A percentile compares a stretch with the other conserved stretches of the same genome.
Conservation (phyloP, 2,888 invertebrate genomes). For the Hirudinaria manillensis region DNA sequence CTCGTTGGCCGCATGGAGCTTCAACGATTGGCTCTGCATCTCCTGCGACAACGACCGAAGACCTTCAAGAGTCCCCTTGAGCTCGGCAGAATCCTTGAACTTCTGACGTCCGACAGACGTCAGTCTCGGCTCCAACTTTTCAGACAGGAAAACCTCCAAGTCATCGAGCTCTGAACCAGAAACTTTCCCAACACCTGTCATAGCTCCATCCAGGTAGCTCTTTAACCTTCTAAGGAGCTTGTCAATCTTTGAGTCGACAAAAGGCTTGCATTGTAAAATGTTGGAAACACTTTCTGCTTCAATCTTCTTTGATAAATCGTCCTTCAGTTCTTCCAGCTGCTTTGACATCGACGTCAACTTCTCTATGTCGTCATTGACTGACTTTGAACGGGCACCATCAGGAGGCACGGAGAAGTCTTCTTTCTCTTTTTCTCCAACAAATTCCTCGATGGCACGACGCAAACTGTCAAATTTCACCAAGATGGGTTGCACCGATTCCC, state of each 20-base stretch:
- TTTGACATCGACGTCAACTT: not conserved
- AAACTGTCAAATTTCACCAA: not conserved
- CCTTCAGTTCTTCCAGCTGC: not conserved
- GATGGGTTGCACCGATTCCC: not conserved
- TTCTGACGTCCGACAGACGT: not conserved
- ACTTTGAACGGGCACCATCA: not conserved
- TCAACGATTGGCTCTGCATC: not conserved
- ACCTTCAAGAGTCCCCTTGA: not conserved
- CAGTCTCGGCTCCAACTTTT: not conserved
- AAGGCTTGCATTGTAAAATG: not conserved
- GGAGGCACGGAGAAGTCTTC: not conserved
- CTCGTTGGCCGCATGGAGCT: not conserved
- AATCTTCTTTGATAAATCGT: not conserved
- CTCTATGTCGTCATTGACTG: not conserved
- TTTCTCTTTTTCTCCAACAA: conserved; percentile 6
- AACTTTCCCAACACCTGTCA: not conserved
- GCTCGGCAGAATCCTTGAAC: not conserved
- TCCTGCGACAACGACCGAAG: not conserved
- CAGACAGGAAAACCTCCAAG: conserved; percentile 6
- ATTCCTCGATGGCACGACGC: not conserved
- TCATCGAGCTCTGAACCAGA: not conserved
- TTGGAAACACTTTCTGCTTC: not conserved
- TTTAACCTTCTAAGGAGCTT: not conserved
- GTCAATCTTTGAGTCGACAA: not conserved
- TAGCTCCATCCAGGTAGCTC: not conserved